A percentile compares a stretch with the other conserved stretches of the same genome.
phyloP scores from a whole-genome alignment of 2,797 vertebrate species.

The Neosalanx taihuensis region DNA sequence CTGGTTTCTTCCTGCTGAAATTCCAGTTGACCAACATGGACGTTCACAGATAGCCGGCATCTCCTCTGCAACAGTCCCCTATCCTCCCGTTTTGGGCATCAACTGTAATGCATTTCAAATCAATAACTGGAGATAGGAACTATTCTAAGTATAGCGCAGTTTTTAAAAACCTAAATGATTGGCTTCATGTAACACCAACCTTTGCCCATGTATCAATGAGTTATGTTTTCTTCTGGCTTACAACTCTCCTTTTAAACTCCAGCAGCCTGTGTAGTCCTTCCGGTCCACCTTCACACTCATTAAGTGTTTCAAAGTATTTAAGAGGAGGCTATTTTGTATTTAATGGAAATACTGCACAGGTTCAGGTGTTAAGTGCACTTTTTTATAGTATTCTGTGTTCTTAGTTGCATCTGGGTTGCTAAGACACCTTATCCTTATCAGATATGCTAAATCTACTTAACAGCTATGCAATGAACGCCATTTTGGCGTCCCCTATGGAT shows the following conservation, averaged over 20 bases:
- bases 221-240: constrained; percentile 21
- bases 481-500: not conserved
- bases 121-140: constrained; percentile 4
- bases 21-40: constrained; percentile 44
- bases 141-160: constrained; percentile 28
- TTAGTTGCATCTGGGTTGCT: not conserved
- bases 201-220: constrained; percentile 24
- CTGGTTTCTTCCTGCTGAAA: constrained; percentile 61
- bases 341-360: not conserved
- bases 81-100: constrained; percentile 29
- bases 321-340: not conserved
- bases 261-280: constrained; percentile 29
- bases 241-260: constrained; percentile 43
- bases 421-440: not conserved
- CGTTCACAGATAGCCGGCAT: constrained; percentile 41
- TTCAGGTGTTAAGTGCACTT: not conserved
- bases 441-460: not conserved
- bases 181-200: not conserved
- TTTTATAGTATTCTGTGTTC: not conserved
- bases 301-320: not conserved
- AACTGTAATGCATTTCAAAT: constrained; percentile 33
- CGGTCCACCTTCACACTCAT: constrained; percentile 20
- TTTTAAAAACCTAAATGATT: not conserved
- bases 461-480: not conserved
- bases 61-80: constrained; percentile 39